Base-by-base conservation (phyloP, 2,888 invertebrate species). In the Endomychus coccineus region DNA sequence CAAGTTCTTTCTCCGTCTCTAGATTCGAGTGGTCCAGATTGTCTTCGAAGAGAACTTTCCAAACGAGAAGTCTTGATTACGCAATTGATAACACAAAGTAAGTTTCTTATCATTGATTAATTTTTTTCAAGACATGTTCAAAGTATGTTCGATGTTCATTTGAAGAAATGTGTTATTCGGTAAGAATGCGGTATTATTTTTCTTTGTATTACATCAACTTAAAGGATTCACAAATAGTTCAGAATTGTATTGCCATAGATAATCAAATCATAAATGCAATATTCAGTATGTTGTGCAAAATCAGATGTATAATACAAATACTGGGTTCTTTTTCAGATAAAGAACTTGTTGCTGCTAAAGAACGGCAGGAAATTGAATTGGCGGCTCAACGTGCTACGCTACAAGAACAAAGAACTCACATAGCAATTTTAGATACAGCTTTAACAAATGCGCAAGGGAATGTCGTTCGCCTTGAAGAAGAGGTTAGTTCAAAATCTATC, bases 321-420 rank as follows among this genome's bases (percentile, higher is more conserved):
- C n/a, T n/a, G n/a, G n/a, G n/a, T 19, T 19, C 11, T 43, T 44
- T 49, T 59, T n/a, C 52, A 91, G 92, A 89, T 61, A 90, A 89
- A 66, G 90, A 91, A 69, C 70, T 91, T 52, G 77, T 81, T 34
- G 85, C 85, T 36, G 80, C 83, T n/a, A 90, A 89, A 63, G 92
- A 94, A 61, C 71, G 90, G 22, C 88, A 92, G 59, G 90, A 91
- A 67, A 85, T 91, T 43, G 92, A 95, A 68, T 73, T 92, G 57
- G 80, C 85, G 10, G 89, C 91, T 1, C 90, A 91, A 62, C 73
- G 87, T 51, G 86, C 86, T 10, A 91, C 91, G 9, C 67, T 92
- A 42, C 87, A 90, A 60, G 92, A 94, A 58, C 92, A 92, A 61
- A 73, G 91, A 43, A 89, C 86, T 15, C 91, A 92, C 64, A 91